phyloP scores from a whole-genome alignment of 2,113 vertebrate species.

The Rhynchomys soricoides region DNA sequence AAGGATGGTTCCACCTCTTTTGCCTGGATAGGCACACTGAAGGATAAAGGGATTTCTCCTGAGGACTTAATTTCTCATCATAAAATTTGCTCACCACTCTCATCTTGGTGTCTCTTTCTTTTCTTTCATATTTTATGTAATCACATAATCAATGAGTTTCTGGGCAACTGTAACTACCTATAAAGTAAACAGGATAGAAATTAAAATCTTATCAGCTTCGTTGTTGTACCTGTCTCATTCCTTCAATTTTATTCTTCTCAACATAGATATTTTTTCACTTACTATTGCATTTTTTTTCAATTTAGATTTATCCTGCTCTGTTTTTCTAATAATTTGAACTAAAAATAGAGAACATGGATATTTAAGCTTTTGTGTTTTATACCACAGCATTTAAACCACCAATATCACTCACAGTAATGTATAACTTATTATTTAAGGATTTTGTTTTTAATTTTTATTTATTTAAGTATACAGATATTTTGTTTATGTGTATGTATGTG shows the following conservation, averaged over 20 bases:
- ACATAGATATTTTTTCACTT: neutral
- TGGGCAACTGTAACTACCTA: neutral
- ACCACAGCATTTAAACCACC: neutral
- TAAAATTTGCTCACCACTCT: neutral
- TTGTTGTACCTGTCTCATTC: neutral
- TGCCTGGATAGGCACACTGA: neutral
- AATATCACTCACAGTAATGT: neutral
- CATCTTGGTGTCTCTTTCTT: neutral
- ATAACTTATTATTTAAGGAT: neutral
- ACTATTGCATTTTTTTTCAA: neutral
- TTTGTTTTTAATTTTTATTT: neutral
- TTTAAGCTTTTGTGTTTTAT: constrained; percentile 23
- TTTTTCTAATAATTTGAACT: neutral
- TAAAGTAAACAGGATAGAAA: constrained; percentile 17
- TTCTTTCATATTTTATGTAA: constrained; percentile 6
- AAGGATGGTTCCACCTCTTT: neutral
- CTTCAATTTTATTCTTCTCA: neutral
- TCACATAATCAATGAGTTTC: neutral
- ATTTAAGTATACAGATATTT: neutral
- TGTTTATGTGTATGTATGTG: neutral
- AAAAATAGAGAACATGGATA: neutral
- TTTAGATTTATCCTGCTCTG: neutral
- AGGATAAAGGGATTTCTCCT: neutral
- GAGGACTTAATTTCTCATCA: neutral
- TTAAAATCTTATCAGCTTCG: neutral